phyloP scores from a whole-genome alignment of 2,113 vertebrate species.

The Uria aalge region DNA sequence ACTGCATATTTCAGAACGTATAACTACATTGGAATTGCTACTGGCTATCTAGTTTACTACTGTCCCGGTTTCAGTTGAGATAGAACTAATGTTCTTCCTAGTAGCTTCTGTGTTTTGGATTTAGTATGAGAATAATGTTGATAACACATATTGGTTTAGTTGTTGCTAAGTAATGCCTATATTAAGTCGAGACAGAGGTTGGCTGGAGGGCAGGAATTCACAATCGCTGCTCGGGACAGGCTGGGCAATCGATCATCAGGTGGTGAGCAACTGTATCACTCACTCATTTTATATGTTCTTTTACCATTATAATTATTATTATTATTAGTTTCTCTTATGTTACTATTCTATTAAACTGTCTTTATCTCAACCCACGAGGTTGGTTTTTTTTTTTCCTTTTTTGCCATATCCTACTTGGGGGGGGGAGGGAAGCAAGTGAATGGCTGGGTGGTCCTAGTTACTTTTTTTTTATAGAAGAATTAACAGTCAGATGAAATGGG shows the following conservation, averaged over 20 bases:
- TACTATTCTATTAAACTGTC: neutral
- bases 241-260: neutral
- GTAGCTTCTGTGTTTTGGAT: neutral
- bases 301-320: neutral
- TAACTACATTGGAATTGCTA: neutral
- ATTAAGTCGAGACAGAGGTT: neutral
- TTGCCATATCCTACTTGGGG: neutral
- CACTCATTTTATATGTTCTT: neutral
- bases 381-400: neutral
- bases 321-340: neutral
- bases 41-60: neutral
- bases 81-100: neutral
- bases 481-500: neutral
- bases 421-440: neutral
- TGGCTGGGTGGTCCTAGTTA: neutral
- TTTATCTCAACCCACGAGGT: neutral
- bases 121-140: too few species aligned
- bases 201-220: neutral
- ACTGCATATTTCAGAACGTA: neutral
- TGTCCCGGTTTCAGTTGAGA: neutral
- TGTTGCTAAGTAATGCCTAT: neutral
- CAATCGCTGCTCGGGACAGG: neutral
- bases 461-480: neutral
- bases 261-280: neutral
- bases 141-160: neutral